These are phyloP conservation scores for Lerema accius DNA, from an alignment of 1,140 invertebrate species.

Conservation along the genomic window DNA sequence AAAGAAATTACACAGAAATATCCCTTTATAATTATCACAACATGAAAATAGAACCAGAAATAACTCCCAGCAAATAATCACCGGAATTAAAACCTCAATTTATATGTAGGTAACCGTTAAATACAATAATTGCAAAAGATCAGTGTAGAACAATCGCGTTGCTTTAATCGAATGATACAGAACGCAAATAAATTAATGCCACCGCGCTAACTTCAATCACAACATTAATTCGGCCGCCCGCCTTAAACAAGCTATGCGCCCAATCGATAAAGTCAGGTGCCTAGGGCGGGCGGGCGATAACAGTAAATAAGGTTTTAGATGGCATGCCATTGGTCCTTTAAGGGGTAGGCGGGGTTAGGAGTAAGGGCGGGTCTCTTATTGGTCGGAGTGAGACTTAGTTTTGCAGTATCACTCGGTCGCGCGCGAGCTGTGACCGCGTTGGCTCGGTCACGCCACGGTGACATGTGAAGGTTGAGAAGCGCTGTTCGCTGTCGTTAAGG, in stretches of 20 bases:
- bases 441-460: conserved; percentile 3
- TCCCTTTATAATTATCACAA: too few relatives aligned
- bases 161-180: conserved; percentile 67
- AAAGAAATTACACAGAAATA: too few relatives aligned
- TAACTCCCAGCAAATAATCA: too few relatives aligned
- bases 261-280: conserved; percentile 74
- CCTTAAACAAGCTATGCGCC: conserved; percentile 74
- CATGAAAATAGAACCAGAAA: conserved; percentile 6
- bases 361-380: conserved; percentile 47
- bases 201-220: conserved; percentile 70
- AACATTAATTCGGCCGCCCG: conserved; percentile 75
- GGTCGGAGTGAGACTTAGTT: conserved; percentile 24
- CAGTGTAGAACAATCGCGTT: conserved; percentile 41
- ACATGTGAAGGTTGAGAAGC: conserved; percentile 17
- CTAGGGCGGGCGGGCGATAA: conserved; percentile 60
- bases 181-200: conserved; percentile 71
- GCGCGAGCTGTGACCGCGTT: conserved; percentile 13
- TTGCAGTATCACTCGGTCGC: conserved; percentile 36
- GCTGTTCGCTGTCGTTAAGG: conserved; percentile 26
- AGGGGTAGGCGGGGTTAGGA: conserved; percentile 38
- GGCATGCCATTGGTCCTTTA: conserved; percentile 49
- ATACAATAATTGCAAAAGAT: conserved; percentile 32
- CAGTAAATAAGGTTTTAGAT: conserved; percentile 73
- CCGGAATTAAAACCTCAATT: conserved; percentile 3
- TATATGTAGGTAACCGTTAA: conserved; percentile 13